These are phyloP conservation scores for Delphinus delphis DNA, from an alignment of 2,113 vertebrate genomes.

Conservation along the genomic window DNA sequence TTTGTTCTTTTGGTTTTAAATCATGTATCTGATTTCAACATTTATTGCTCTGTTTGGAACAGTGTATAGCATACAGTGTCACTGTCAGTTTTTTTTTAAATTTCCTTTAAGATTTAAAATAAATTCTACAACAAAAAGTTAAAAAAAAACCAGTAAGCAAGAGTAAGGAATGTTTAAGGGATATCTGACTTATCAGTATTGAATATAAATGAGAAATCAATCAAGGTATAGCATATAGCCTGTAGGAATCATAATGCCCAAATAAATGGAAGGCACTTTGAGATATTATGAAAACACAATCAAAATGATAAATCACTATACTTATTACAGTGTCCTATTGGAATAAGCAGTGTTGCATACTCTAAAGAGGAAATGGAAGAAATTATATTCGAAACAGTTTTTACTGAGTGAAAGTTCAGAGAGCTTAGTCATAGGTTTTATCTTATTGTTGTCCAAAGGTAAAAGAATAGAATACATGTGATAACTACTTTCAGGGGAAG, in stretches of 20 bases:
- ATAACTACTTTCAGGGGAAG: background rate
- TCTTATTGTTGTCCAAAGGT: background rate
- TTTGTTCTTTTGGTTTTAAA: constrained; percentile 49
- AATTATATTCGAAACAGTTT: constrained; percentile 2
- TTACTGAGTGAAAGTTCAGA: background rate
- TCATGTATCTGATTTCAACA: constrained; percentile 7
- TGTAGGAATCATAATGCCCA: constrained; percentile 4
- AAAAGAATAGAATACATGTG: background rate
- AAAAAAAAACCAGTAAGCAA: constrained; percentile 21
- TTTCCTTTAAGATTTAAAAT: constrained; percentile 44
- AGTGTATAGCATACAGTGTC: background rate
- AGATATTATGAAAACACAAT: constrained; percentile 45
- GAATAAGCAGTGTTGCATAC: background rate
- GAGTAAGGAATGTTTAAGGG: constrained; percentile 4
- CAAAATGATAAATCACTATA: constrained; percentile 57
- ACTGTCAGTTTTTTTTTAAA: background rate
- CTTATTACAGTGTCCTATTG: background rate
- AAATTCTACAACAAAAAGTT: background rate
- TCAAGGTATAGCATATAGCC: constrained; percentile 39
- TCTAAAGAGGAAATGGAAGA: background rate
- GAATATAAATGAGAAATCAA: background rate
- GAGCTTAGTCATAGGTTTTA: background rate
- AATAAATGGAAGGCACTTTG: background rate
- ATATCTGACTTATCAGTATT: constrained; percentile 6
- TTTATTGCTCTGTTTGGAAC: background rate